Percentiles rank a stretch among this genome's conserved stretches.
These are phyloP conservation scores for Hirtodrosophila alboralis DNA, from an alignment of 2,888 invertebrate genomes.

Conservation along the genomic window DNA sequence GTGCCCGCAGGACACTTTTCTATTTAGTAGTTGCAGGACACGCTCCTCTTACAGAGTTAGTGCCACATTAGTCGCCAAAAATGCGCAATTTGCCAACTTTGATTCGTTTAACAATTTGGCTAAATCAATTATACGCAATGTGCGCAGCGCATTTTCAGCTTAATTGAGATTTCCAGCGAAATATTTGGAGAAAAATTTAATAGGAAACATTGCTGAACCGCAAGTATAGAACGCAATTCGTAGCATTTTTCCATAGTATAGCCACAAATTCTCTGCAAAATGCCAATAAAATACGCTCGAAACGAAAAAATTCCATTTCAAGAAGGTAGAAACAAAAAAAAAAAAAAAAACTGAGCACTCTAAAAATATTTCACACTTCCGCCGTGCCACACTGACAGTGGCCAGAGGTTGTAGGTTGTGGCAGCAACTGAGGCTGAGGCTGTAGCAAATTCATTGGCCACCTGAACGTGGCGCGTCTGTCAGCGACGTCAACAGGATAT, in stretches of 20 bases:
- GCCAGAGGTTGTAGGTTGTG: slow-evolving; percentile 1
- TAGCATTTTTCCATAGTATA: slow-evolving; percentile 62
- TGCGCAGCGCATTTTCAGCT: slow-evolving; percentile 39
- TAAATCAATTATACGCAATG: slow-evolving; percentile 73
- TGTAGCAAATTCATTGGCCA: slow-evolving; percentile 22
- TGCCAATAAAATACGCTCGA: slow-evolving; percentile 77
- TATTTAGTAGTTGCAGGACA: slow-evolving; percentile 18
- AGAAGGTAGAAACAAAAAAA: slow-evolving; percentile 46
- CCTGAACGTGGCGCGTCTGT: slow-evolving; percentile 48
- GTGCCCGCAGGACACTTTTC: slow-evolving; percentile 3
- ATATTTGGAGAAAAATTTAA: slow-evolving; percentile 34
- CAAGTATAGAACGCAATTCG: slow-evolving; percentile 41
- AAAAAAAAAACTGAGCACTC: no score
- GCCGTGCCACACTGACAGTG: slow-evolving; percentile 23
- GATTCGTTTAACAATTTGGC: slow-evolving; percentile 73
- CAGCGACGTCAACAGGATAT: slow-evolving; percentile 73
- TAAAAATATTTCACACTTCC: slow-evolving; percentile 77
- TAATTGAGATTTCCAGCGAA: slow-evolving; percentile 58
- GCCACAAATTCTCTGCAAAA: slow-evolving; percentile 70
- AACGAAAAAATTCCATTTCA: slow-evolving; percentile 78
- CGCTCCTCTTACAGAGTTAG: slow-evolving; percentile 6
- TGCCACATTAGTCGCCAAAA: slow-evolving; percentile 39
- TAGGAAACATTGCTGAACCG: slow-evolving; percentile 43
- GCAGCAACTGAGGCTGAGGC: neutral
- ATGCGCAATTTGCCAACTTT: slow-evolving; percentile 61